A percentile compares a stretch with the other conserved stretches of the same genome.
Evolutionary conservation across 2,888 invertebrate species (phyloP).

Genomic region (Dicycla oo): DNA sequence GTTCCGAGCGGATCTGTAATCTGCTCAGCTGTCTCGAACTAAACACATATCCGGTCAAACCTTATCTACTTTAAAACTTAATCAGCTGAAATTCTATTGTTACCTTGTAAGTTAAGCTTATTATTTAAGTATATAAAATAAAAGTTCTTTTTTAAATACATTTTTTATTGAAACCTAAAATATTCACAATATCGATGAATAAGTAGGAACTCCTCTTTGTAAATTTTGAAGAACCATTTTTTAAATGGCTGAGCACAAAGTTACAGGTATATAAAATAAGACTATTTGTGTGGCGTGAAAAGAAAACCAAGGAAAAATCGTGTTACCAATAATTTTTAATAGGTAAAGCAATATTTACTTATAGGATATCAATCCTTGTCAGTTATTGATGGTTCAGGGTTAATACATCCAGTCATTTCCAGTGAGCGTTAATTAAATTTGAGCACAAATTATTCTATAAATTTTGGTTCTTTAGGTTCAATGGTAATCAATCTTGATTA

Average conservation of each 20-base stretch:
- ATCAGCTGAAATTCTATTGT: background rate
- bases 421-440: background rate
- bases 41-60: slow-evolving; percentile 4
- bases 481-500: slow-evolving; percentile 16
- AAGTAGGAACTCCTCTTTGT: background rate
- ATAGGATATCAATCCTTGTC: slow-evolving; percentile 10
- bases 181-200: too few species aligned
- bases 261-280: too few species aligned
- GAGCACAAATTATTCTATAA: slow-evolving; percentile 5
- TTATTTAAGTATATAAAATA: background rate
- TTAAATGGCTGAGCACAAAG: background rate
- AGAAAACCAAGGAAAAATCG: background rate
- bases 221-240: background rate
- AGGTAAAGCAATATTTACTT: background rate
- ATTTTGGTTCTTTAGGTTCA: background rate
- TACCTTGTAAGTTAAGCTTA: background rate
- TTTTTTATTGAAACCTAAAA: background rate
- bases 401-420: background rate
- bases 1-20: slow-evolving; percentile 13
- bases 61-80: background rate
- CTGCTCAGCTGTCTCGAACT: background rate
- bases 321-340: background rate
- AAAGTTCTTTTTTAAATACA: background rate
- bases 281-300: background rate
- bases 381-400: background rate